These are phyloP conservation scores for Orestias chungarensis DNA, from an alignment of 2,797 vertebrate genomes.

Conservation along the genomic window DNA sequence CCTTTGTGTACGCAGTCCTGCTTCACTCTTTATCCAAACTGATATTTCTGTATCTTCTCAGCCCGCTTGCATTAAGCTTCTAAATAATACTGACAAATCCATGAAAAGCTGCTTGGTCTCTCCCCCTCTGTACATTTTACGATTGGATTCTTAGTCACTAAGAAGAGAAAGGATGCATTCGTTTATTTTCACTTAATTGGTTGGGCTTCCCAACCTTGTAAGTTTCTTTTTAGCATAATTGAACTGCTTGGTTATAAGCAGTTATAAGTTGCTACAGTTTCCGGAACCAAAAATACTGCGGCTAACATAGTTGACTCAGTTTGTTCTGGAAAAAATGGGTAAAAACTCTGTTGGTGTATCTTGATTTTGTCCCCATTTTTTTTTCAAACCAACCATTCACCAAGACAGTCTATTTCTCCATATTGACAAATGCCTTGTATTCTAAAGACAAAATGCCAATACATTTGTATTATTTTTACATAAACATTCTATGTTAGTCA, in stretches of 20 bases:
- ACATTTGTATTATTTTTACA: background rate
- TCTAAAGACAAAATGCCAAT: background rate
- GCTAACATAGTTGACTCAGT: background rate
- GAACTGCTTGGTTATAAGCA: background rate
- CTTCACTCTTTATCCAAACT: slow-evolving; percentile 20
- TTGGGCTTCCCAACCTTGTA: background rate
- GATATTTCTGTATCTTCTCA: slow-evolving; percentile 25
- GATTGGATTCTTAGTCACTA: slow-evolving; percentile 8
- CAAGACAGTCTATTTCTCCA: background rate
- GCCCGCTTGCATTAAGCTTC: slow-evolving; percentile 7
- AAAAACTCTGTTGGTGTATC: background rate
- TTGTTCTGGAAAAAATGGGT: background rate
- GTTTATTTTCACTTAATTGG: background rate
- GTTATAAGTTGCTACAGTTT: background rate
- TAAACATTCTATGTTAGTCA: background rate
- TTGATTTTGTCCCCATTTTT: background rate
- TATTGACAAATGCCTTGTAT: background rate
- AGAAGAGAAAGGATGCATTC: slow-evolving; percentile 4
- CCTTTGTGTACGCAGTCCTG: slow-evolving; percentile 26
- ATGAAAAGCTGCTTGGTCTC: slow-evolving; percentile 13
- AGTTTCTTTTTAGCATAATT: background rate
- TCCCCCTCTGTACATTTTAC: background rate
- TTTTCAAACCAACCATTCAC: background rate
- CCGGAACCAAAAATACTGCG: background rate
- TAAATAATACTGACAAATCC: slow-evolving; percentile 36